These are phyloP conservation scores for Cuculus canorus DNA, from an alignment of 2,797 vertebrate species.

Conservation along the genomic window DNA sequence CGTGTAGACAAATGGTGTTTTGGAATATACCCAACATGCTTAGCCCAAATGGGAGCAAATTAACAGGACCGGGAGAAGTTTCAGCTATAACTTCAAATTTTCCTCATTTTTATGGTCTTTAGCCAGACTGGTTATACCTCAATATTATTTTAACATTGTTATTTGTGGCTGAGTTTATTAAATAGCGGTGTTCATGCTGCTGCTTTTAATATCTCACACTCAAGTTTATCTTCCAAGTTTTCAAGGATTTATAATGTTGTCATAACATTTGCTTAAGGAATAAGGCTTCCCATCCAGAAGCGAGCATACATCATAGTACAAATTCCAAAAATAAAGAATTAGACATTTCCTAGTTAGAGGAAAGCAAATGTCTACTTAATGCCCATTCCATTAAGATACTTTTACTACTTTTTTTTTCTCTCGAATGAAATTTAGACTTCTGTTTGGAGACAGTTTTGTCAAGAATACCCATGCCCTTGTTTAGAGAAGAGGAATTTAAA, in stretches of 20 bases:
- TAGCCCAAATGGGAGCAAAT: background rate
- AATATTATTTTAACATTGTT: conserved; percentile 62
- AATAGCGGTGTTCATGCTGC: background rate
- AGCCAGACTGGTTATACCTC: conserved; percentile 45
- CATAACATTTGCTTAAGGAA: conserved; percentile 71
- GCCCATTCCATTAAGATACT: conserved; percentile 29
- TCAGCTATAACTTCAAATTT: conserved; percentile 52
- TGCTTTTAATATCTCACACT: conserved; percentile 46
- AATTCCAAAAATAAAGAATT: conserved; percentile 60
- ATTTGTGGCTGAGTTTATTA: conserved; percentile 48
- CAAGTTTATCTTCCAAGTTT: conserved; percentile 68
- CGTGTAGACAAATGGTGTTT: background rate
- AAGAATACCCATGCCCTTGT: conserved; percentile 1
- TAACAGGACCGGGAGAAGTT: conserved; percentile 15
- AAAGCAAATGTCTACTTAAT: conserved; percentile 27
- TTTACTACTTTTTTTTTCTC: conserved; percentile 32
- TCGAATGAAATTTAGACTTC: conserved; percentile 30
- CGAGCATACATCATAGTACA: conserved; percentile 49
- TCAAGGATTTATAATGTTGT: conserved; percentile 72
- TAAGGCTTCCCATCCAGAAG: conserved; percentile 67
- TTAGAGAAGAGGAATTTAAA: conserved; percentile 7
- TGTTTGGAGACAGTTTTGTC: conserved; percentile 1
- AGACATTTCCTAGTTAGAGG: conserved; percentile 61
- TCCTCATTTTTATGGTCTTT: conserved; percentile 61
- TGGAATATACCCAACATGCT: background rate